A percentile compares a stretch with the other conserved stretches of the same genome.
Evolutionary conservation across 2,888 invertebrate species (phyloP).

Genomic region (Cephus sareptanus): DNA sequence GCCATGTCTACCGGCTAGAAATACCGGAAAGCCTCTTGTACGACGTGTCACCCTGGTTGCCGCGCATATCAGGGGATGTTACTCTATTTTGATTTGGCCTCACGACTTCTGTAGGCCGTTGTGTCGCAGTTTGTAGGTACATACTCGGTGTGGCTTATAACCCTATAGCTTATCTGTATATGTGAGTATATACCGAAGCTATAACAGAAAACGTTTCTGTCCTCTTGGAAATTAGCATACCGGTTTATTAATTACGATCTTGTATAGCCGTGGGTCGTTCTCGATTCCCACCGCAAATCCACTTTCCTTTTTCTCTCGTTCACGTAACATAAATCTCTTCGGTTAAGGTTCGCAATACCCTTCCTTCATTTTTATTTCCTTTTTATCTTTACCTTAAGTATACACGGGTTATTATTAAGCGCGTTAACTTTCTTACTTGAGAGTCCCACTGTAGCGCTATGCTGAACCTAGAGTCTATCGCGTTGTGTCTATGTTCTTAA

Average conservation of each 20-base stretch:
- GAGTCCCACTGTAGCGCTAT: not conserved
- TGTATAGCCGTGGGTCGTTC: constrained; percentile 7
- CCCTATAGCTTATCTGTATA: not conserved
- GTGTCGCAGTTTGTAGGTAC: not conserved
- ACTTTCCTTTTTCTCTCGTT: not conserved
- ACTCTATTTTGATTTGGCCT: constrained; percentile 2
- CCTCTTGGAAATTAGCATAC: constrained; percentile 48
- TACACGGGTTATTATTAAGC: constrained; percentile 4
- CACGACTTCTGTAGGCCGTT: not conserved
- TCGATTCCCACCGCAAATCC: constrained; percentile 8
- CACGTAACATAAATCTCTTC: constrained; percentile 1
- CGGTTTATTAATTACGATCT: constrained; percentile 55
- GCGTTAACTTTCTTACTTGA: not conserved
- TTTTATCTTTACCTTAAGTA: not conserved
- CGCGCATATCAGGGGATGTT: not conserved
- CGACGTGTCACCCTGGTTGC: not conserved
- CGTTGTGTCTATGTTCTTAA: not conserved
- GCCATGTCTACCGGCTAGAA: not conserved
- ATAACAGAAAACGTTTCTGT: not conserved
- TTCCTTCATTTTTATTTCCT: constrained; percentile 1
- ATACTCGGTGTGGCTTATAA: not conserved
- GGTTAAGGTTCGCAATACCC: constrained; percentile 1
- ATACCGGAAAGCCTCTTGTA: not conserved
- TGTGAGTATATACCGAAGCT: not conserved
- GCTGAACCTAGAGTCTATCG: not conserved